Base-by-base conservation (phyloP, 2,888 invertebrate genomes). In the Aspidiotus destructor region DNA sequence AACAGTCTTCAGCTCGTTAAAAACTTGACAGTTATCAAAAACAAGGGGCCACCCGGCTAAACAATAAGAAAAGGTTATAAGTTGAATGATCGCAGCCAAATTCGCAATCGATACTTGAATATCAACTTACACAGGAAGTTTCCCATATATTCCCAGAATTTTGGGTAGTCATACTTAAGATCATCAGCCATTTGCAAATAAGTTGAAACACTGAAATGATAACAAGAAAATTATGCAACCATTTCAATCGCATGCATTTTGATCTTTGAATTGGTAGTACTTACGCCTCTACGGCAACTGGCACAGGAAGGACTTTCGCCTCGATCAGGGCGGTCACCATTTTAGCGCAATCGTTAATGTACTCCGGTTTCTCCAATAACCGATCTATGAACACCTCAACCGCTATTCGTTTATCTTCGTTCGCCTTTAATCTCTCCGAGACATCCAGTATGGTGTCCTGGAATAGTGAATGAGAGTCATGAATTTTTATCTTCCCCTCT, bases 1-100 rank as follows among this genome's bases (percentile, higher is more conserved):
- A 60, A 60, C 67, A 67, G 67, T 67, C 67, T 67, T 67, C 42
- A 28, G 41, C 41, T 60, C 58, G 11, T 60, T 60, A 44, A 28
- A 57, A 52, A 67, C 40, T 60, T 67, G 52, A 8, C 28, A 28
- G 28, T 28, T 28, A 3, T 28, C 28, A 28, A 3, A 28, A 28
- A 28, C 2, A 28, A 28, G 28, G 5, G 28, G 28, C 28, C 28
- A 28, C 28, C 28, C 28, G 28, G 28, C 28, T 28, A 16, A 15
- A 63, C 10, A n/a, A 65, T 42, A 17, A 1, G 41, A 11, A 16
- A 13, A 63, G 13, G 28, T 28, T 28, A 16, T 10, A 28, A 42
- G 10, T 10, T 42, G 52, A 28, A 10, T 10, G 10, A 17, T 40
- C 13, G 17, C 13, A 40, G 5, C 28, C 1, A 28, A 10, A 28